phyloP scores from a whole-genome alignment of 2,797 vertebrate genomes.

The Gallinago stenura region DNA sequence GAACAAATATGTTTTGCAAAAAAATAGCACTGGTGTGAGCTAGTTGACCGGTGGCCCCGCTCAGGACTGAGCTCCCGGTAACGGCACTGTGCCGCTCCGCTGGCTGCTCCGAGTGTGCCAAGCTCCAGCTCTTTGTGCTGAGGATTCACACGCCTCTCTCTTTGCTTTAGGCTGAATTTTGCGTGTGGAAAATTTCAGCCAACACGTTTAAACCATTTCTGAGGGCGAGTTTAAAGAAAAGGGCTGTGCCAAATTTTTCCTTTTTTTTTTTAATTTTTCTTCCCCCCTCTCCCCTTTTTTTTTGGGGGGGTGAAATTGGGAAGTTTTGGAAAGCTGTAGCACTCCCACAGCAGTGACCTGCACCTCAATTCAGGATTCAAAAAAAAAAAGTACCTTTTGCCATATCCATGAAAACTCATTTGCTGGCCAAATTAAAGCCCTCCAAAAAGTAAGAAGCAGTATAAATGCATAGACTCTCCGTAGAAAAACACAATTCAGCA shows the following conservation, averaged over 20 bases:
- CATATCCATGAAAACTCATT: neutral
- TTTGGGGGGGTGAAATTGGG: neutral
- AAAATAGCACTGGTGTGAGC: fast-evolving
- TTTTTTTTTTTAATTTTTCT: neutral
- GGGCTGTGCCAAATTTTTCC: neutral
- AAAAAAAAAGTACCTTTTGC: neutral
- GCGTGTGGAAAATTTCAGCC: neutral
- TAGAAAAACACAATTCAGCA: neutral
- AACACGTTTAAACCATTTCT: neutral
- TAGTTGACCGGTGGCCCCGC: neutral
- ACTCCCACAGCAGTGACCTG: neutral
- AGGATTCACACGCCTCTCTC: neutral
- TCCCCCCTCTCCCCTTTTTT: fast-evolving
- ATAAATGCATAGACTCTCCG: neutral
- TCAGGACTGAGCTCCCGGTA: fast-evolving
- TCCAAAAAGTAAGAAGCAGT: neutral
- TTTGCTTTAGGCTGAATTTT: slow-evolving; percentile 32
- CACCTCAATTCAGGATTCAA: neutral
- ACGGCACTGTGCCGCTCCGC: neutral
- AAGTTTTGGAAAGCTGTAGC: neutral
- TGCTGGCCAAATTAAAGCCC: neutral
- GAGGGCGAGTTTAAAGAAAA: neutral
- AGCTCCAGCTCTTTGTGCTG: neutral
- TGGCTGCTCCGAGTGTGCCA: fast-evolving
- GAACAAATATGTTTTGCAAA: neutral